These are phyloP conservation scores for Orchestia grillus DNA, from an alignment of 1,140 invertebrate species.

Conservation along the genomic window DNA sequence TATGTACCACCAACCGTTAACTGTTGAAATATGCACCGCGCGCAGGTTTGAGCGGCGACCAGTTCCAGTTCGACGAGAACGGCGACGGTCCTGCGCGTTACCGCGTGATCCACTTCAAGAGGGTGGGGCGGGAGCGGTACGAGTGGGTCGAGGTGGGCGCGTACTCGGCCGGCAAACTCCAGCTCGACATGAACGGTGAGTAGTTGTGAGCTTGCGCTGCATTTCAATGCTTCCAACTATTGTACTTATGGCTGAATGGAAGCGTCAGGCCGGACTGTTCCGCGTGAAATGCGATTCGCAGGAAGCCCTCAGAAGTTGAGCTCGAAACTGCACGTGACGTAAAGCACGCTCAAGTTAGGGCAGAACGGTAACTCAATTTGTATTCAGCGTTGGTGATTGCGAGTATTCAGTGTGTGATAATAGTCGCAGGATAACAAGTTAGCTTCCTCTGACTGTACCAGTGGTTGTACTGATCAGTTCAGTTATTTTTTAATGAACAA, in stretches of 20 bases:
- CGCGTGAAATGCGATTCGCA: not conserved
- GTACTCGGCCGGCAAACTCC: slow-evolving; percentile 83
- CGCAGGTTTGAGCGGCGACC: slow-evolving; percentile 85
- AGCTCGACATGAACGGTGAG: slow-evolving; percentile 85
- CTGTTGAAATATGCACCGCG: too few species aligned
- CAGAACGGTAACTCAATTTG: not conserved
- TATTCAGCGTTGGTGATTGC: not conserved
- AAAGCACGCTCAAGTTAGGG: not conserved
- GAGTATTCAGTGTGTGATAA: not conserved
- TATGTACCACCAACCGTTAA: too few species aligned
- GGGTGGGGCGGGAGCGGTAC: slow-evolving; percentile 80
- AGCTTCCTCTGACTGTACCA: not conserved
- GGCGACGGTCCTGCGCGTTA: slow-evolving; percentile 94
- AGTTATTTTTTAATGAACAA: not conserved
- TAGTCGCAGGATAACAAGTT: not conserved
- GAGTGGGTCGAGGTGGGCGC: slow-evolving; percentile 89
- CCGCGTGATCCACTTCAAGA: slow-evolving; percentile 95
- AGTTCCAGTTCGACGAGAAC: slow-evolving; percentile 89
- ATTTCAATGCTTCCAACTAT: not conserved
- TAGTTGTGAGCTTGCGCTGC: not conserved
- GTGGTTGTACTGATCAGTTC: not conserved
- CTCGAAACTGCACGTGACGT: not conserved
- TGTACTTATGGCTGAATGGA: not conserved
- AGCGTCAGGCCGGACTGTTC: not conserved
- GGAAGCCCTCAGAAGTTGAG: not conserved